A percentile compares a stretch with the other conserved stretches of the same genome.
Conservation (phyloP, 1,140 invertebrate species). For the Neodiprion fabricii region DNA sequence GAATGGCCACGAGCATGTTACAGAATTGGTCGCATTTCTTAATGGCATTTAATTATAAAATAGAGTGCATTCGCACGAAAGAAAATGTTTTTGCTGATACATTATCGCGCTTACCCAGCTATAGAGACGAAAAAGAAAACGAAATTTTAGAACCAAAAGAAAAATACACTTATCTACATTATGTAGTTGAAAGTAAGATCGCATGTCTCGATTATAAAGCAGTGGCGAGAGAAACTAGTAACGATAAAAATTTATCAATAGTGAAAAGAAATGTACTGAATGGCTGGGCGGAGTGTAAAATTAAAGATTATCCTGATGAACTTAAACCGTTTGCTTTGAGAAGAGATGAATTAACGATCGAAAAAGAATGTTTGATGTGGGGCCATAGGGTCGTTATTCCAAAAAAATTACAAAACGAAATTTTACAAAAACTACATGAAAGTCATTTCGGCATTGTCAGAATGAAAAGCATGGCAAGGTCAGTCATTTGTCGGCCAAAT, state of each 20-base stretch:
- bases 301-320: no score
- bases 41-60: constrained; percentile 29
- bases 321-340: constrained; percentile 12
- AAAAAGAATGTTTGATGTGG: constrained; percentile 20
- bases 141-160: no score
- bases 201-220: no score
- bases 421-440: constrained; percentile 32
- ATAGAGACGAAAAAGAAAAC: background rate
- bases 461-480: constrained; percentile 34
- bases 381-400: constrained; percentile 20
- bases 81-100: constrained; percentile 35
- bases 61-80: constrained; percentile 23
- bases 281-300: no score
- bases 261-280: no score
- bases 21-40: constrained; percentile 31
- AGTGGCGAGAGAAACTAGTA: no score
- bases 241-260: no score
- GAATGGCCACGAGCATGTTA: constrained; percentile 27
- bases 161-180: no score
- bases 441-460: constrained; percentile 32
- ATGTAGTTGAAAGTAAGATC: no score
- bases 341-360: constrained; percentile 12
- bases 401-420: constrained; percentile 18
- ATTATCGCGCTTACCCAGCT: constrained; percentile 28
- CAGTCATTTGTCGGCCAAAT: constrained; percentile 30